A percentile compares a stretch with the other conserved stretches of the same genome.
Conservation (phyloP, 2,797 vertebrate genomes). For the Enoplosus armatus region DNA sequence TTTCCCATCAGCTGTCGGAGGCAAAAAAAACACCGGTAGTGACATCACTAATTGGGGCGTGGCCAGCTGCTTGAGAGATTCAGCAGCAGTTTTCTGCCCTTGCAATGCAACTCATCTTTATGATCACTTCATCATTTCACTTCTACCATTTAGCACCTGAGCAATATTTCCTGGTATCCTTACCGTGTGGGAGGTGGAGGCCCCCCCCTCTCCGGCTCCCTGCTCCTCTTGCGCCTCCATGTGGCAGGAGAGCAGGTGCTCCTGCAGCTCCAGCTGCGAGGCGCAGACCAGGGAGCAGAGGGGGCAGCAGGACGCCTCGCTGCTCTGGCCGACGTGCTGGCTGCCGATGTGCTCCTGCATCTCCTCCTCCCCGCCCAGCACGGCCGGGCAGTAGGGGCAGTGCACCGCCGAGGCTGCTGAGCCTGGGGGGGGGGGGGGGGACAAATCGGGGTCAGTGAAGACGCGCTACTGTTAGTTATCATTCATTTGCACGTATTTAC, state of each 20-base stretch:
- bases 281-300: conserved; percentile 86
- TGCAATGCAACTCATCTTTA: no score
- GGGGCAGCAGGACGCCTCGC: conserved; percentile 82
- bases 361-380: conserved; percentile 83
- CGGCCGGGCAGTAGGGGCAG: conserved; percentile 83
- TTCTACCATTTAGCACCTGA: neutral
- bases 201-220: conserved; percentile 40
- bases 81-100: neutral
- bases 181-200: conserved; percentile 79
- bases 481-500: no score
- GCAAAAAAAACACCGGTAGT: neutral
- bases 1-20: neutral
- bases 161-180: neutral
- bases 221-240: conserved; percentile 72
- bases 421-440: conserved; percentile 50
- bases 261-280: conserved; percentile 85
- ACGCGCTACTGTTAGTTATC: neutral
- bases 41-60: neutral
- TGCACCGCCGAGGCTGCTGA: conserved; percentile 30
- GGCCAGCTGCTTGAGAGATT: neutral
- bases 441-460: neutral
- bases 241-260: conserved; percentile 86
- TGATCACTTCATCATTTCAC: neutral
- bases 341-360: conserved; percentile 86
- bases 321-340: conserved; percentile 78